phyloP scores from a whole-genome alignment of 1,140 invertebrate genomes.

The Drosophila paulistorum region DNA sequence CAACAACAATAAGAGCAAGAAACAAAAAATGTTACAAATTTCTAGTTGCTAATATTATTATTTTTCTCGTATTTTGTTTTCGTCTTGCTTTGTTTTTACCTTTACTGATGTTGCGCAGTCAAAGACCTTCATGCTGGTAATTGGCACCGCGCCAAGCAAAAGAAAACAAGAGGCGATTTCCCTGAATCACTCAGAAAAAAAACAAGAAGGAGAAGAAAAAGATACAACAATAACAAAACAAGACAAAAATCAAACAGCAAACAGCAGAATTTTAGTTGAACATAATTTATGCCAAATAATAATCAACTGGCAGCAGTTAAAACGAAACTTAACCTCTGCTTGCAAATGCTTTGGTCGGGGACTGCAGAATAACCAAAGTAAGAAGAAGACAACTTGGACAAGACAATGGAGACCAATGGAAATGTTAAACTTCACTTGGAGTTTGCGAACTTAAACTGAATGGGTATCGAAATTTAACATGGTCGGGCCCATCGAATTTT shows the following conservation, averaged over 20 bases:
- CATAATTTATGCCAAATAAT: conserved; percentile 70
- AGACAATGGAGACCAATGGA: conserved; percentile 33
- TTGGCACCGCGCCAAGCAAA: conserved; percentile 46
- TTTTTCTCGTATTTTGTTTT: neutral
- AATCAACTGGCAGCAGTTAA: conserved; percentile 26
- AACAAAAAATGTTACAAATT: conserved; percentile 74
- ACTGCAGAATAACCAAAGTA: neutral
- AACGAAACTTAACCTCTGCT: conserved; percentile 45
- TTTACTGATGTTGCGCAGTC: conserved; percentile 67
- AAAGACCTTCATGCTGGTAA: conserved; percentile 80
- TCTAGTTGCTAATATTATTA: conserved; percentile 43
- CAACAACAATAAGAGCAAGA: conserved; percentile 40
- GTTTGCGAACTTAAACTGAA: neutral
- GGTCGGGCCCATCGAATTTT: conserved; percentile 1
- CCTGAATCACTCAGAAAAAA: conserved; percentile 28
- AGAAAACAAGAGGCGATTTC: conserved; percentile 44
- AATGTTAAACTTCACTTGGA: neutral
- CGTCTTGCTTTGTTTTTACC: conserved; percentile 21
- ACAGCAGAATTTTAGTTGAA: conserved; percentile 49
- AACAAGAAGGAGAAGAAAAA: conserved; percentile 13
- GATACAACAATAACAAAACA: conserved; percentile 32
- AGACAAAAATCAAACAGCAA: conserved; percentile 50
- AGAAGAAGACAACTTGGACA: conserved; percentile 30
- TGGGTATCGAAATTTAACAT: too few species aligned
- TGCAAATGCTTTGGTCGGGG: conserved; percentile 33